Conservation (phyloP, 2,113 vertebrate species). For the Setophaga coronata region DNA sequence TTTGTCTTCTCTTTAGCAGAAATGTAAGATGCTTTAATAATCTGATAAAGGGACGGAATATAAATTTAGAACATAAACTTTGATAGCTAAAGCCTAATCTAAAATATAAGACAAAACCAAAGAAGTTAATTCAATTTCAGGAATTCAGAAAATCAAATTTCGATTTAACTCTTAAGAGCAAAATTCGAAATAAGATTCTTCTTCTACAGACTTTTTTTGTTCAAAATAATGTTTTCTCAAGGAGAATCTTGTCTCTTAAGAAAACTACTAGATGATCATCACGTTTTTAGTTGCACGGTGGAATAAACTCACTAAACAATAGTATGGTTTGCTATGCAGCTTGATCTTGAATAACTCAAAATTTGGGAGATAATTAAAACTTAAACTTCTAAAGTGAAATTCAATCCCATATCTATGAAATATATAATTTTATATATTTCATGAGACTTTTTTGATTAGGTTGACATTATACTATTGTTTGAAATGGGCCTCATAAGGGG, state of each 20-base stretch:
- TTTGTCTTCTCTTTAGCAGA: neutral
- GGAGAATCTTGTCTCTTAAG: neutral
- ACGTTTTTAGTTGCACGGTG: neutral
- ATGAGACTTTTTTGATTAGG: slow-evolving; percentile 48
- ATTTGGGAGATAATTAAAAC: slow-evolving; percentile 1
- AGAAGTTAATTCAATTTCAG: neutral
- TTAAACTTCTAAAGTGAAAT: slow-evolving; percentile 3
- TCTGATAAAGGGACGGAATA: neutral
- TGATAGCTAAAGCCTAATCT: neutral
- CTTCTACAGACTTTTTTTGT: neutral
- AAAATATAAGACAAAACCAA: neutral
- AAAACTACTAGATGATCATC: neutral
- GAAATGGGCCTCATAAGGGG: slow-evolving; percentile 35
- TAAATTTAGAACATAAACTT: neutral
- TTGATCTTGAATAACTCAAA: neutral
- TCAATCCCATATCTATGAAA: neutral
- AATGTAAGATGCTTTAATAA: neutral
- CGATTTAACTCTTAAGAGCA: neutral
- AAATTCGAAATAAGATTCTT: neutral
- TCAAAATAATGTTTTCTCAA: neutral
- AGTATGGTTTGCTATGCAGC: neutral
- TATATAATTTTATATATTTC: slow-evolving; percentile 27
- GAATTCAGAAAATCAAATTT: neutral
- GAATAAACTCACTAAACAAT: neutral
- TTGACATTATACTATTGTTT: slow-evolving; percentile 61